Base-by-base conservation (phyloP, 2,888 invertebrate species). In the Dolichopus griseipennis region DNA sequence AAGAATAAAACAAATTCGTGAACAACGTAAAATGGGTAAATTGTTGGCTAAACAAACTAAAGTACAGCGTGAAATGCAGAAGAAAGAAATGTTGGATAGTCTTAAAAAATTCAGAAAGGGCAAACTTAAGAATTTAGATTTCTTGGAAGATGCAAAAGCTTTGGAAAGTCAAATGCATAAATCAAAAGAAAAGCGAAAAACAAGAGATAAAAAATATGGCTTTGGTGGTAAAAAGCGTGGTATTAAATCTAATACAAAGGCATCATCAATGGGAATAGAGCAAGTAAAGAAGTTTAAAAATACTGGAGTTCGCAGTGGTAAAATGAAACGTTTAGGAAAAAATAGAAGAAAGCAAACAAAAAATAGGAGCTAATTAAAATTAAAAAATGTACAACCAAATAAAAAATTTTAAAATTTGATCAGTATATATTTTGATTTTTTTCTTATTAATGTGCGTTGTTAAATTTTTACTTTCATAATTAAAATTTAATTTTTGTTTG, bases 201-300 rank as follows among this genome's bases (percentile, higher is more conserved):
- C 84, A 75, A 93, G 92, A 77, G 90, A 95, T 77, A 85, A 89
- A 69, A 95, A 92, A 79, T 98, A 90, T 82, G 97, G 98, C 0
- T 96, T 92, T 82, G 97, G 98, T 43, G 97, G 97, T 0, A 95
- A 94, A 78, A 98, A 98, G 83, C 90, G 91, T 76, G 91, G 95
- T 0, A 85, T 86, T 0, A 98, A 98, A 79, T 82, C 86, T 65
- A 98, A 98, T 77, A 94, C 93, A 0, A 89, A 87, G 73, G 88
- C 91, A 0, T 95, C 95, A 0, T 72, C 81, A 0, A 79, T 76
- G 3, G 80, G 81, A 4, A 68, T 79, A 18, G 80, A 81, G 10
- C 75, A 76, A 0, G 73, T 76, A 3, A 75, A 75, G 65, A 75
- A 72, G 10, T 73, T 75, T 18, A 73, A 74, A 1, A 77, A 77